A percentile compares a stretch with the other conserved stretches of the same genome.
These are phyloP conservation scores for Tapirus terrestris DNA, from an alignment of 2,113 vertebrate genomes.

Conservation along the genomic window DNA sequence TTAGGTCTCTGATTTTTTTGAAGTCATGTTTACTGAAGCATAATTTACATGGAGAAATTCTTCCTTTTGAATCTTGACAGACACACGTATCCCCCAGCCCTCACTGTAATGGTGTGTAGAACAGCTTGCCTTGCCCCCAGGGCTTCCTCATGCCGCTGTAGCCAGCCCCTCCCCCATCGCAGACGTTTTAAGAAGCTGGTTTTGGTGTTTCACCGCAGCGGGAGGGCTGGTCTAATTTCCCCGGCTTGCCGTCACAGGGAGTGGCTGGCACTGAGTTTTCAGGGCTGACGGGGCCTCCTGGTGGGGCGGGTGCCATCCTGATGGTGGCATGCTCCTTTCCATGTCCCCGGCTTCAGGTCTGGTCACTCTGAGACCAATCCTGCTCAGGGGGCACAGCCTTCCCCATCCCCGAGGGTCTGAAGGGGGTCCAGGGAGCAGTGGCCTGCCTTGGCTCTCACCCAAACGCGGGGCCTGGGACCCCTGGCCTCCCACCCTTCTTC, in stretches of 20 bases:
- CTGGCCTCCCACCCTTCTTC: background rate
- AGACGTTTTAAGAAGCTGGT: too few relatives aligned
- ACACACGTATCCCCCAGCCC: background rate
- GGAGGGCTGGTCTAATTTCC: background rate
- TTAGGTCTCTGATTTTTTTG: background rate
- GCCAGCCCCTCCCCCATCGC: background rate
- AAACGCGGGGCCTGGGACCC: too few relatives aligned
- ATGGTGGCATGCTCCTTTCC: background rate
- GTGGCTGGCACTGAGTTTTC: background rate
- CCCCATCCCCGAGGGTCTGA: background rate
- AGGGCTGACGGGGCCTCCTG: too few relatives aligned
- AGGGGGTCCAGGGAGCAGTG: background rate
- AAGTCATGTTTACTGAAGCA: background rate
- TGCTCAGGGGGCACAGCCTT: background rate
- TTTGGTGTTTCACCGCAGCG: accelerated
- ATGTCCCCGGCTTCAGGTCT: background rate
- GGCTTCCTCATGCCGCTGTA: background rate
- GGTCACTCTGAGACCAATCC: background rate
- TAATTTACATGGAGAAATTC: background rate
- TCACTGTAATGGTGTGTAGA: background rate
- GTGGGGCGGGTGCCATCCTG: background rate
- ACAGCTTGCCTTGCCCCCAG: background rate
- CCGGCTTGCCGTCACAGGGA: accelerated
- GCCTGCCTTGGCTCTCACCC: background rate
- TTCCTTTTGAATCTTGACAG: background rate